Percentiles rank a stretch among this genome's conserved stretches.
Evolutionary conservation across 2,113 vertebrate species (phyloP).

Genomic region (Onychostruthus taczanowskii): DNA sequence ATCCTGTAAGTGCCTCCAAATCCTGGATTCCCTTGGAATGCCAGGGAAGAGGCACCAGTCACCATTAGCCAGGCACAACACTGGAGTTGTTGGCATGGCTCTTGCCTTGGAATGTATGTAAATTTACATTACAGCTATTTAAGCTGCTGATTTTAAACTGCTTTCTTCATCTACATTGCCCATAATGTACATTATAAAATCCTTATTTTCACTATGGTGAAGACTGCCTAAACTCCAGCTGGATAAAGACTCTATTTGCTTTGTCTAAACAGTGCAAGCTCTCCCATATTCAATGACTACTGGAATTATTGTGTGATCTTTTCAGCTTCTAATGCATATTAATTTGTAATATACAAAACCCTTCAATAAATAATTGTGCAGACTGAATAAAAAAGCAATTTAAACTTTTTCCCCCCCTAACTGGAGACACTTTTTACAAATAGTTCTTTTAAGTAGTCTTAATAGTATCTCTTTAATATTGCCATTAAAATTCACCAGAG

Average conservation of each 20-base stretch:
- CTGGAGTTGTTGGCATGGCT: not conserved
- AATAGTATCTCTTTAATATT: constrained; percentile 77
- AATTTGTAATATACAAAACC: constrained; percentile 62
- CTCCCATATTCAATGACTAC: not conserved
- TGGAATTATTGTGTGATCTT: constrained; percentile 13
- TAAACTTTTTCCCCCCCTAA: not conserved
- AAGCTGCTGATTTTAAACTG: not conserved
- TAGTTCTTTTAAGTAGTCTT: constrained; percentile 75
- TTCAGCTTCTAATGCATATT: constrained; percentile 51
- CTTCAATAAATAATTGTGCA: constrained; percentile 66
- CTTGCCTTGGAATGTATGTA: not conserved
- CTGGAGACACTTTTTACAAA: constrained; percentile 57
- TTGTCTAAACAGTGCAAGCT: not conserved
- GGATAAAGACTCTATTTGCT: not conserved
- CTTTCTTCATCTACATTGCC: not conserved
- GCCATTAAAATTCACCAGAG: constrained; percentile 75
- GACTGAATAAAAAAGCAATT: constrained; percentile 72
- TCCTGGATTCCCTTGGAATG: not conserved
- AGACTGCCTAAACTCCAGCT: not conserved
- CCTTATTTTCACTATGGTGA: not conserved
- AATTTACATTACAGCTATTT: not conserved
- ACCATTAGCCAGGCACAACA: not conserved
- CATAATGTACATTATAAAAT: not conserved
- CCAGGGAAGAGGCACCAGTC: not conserved
- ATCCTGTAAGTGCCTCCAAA: not conserved